These are phyloP conservation scores for Tautogolabrus adspersus DNA, from an alignment of 2,113 vertebrate species.

Conservation along the genomic window DNA sequence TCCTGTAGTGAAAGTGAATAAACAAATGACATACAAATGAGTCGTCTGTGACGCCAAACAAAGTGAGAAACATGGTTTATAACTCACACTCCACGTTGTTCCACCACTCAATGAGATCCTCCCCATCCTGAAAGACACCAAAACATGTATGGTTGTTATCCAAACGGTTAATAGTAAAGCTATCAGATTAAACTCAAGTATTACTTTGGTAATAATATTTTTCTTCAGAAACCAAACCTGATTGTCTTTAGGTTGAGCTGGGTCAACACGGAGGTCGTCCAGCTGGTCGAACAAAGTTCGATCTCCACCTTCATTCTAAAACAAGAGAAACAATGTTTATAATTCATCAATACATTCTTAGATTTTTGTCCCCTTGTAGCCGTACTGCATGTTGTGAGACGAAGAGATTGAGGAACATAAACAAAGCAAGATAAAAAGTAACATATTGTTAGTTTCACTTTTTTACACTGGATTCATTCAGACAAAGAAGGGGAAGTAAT, in stretches of 20 bases:
- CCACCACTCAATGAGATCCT: slow-evolving; percentile 84
- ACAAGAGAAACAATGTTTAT: slow-evolving; percentile 21
- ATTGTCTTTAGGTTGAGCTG: slow-evolving; percentile 31
- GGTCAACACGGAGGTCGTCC: slow-evolving; percentile 69
- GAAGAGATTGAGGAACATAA: not conserved
- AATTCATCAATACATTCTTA: not conserved
- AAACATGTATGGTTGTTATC: not conserved
- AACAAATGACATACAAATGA: not conserved
- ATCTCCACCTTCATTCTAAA: slow-evolving; percentile 58
- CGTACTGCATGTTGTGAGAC: not conserved
- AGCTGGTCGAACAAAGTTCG: slow-evolving; percentile 75
- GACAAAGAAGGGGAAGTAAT: slow-evolving; percentile 35
- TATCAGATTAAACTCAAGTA: not conserved
- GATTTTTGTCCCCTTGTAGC: not conserved
- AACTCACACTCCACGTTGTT: slow-evolving; percentile 75
- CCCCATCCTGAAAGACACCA: slow-evolving; percentile 69
- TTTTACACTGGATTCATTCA: not conserved
- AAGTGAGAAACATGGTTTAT: no score
- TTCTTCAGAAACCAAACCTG: slow-evolving; percentile 57
- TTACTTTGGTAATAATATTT: not conserved
- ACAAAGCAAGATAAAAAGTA: not conserved
- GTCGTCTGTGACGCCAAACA: no score
- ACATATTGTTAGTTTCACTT: slow-evolving; percentile 21
- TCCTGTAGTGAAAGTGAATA: not conserved
- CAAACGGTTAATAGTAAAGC: not conserved